Conservation (phyloP, 1,140 invertebrate species). For the Drosophila eugracilis region DNA sequence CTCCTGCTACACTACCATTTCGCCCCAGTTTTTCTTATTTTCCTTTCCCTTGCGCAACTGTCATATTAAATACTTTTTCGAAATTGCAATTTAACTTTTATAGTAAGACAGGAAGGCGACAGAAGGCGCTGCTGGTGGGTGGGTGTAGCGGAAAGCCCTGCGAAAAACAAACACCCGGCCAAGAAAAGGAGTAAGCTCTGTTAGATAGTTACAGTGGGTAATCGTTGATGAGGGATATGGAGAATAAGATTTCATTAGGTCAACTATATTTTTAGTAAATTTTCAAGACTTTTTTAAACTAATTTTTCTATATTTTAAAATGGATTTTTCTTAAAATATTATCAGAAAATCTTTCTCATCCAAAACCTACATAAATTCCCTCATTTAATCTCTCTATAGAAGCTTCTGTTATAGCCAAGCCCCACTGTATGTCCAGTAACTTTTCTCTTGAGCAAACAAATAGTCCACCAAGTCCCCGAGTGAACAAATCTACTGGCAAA, state of each 20-base stretch:
- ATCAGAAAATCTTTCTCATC: no score
- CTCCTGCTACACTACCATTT: constrained; percentile 4
- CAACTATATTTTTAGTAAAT: no score
- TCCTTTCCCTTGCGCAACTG: constrained; percentile 39
- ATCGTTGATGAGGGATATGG: background rate
- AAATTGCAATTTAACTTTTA: constrained; percentile 77
- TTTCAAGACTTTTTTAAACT: no score
- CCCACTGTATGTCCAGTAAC: constrained; percentile 11
- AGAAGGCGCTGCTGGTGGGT: background rate
- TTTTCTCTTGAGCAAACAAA: constrained; percentile 14
- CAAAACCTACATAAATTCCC: no score
- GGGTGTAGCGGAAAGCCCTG: background rate
- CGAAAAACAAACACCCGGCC: constrained; percentile 8
- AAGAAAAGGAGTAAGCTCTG: background rate
- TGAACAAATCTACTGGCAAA: constrained; percentile 66
- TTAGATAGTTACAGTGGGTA: constrained; percentile 4
- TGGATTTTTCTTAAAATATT: no score
- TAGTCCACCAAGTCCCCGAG: constrained; percentile 13
- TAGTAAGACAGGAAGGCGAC: constrained; percentile 40
- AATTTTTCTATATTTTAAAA: no score
- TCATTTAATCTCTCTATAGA: no score
- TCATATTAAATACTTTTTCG: constrained; percentile 75
- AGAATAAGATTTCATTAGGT: no score
- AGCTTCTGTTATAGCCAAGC: background rate
- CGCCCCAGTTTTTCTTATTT: constrained; percentile 1